Conservation (phyloP, 1,140 invertebrate species). For the Drosophila ficusphila region DNA sequence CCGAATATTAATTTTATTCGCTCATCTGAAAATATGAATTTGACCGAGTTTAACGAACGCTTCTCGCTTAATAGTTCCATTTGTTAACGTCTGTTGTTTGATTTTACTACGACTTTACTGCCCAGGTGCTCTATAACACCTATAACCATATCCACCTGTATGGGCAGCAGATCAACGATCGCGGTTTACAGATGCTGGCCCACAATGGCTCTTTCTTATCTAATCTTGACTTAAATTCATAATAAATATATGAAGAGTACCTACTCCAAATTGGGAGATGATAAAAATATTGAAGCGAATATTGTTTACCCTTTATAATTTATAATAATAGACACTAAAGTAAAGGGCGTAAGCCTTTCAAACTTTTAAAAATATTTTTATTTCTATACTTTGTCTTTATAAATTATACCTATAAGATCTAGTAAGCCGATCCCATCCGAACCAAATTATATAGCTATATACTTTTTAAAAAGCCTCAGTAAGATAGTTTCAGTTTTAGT, state of each 20-base stretch:
- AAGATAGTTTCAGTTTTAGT: too few relatives aligned
- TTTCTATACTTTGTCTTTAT: too few relatives aligned
- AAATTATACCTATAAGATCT: too few relatives aligned
- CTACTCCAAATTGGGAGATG: not conserved
- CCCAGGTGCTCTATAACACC: constrained; percentile 28
- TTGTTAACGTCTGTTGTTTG: constrained; percentile 33
- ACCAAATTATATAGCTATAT: too few relatives aligned
- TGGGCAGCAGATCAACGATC: constrained; percentile 29
- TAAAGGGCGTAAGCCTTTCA: not conserved
- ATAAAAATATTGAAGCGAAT: not conserved
- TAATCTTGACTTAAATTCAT: constrained; percentile 68
- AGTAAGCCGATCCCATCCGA: too few relatives aligned
- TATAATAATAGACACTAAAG: not conserved
- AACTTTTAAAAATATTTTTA: not conserved
- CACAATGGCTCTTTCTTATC: constrained; percentile 54
- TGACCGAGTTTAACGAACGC: constrained; percentile 68
- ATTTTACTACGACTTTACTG: constrained; percentile 18
- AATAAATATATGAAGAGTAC: constrained; percentile 51
- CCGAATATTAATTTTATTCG: constrained; percentile 69
- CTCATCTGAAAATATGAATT: constrained; percentile 62
- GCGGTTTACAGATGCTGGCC: constrained; percentile 36
- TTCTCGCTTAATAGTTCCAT: constrained; percentile 41
- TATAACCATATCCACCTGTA: not conserved
- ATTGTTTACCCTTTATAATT: constrained; percentile 2
- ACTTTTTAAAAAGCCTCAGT: too few relatives aligned